Percentiles rank a stretch among this genome's conserved stretches.
These are phyloP conservation scores for Gryllus bimaculatus DNA, from an alignment of 1,140 invertebrate genomes.

Conservation along the genomic window DNA sequence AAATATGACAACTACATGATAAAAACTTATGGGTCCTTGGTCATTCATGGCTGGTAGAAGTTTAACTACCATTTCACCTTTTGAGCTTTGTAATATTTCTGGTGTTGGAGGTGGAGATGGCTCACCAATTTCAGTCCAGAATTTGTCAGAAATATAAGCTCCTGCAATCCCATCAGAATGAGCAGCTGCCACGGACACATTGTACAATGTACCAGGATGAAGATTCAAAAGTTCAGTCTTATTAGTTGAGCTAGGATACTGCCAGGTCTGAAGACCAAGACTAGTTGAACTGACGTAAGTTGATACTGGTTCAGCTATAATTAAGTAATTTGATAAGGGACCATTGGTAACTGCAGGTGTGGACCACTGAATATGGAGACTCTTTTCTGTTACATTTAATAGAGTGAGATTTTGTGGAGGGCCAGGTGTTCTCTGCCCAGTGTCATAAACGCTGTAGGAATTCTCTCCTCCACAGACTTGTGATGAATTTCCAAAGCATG, in stretches of 20 bases:
- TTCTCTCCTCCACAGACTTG: constrained; percentile 26
- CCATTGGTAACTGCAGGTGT: constrained; percentile 8
- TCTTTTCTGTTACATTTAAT: constrained; percentile 7
- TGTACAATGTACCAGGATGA: constrained; percentile 14
- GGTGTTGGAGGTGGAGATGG: constrained; percentile 55
- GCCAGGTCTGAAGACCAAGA: not conserved
- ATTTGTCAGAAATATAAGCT: constrained; percentile 6
- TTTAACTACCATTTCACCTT: constrained; percentile 48
- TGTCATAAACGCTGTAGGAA: constrained; percentile 29
- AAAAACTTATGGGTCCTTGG: constrained; percentile 60
- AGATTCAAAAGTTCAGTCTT: constrained; percentile 12
- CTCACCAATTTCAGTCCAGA: constrained; percentile 15
- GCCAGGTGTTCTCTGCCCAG: constrained; percentile 23
- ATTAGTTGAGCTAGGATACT: constrained; percentile 9
- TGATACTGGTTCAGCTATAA: not conserved
- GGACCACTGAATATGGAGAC: constrained; percentile 6
- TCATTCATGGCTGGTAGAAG: constrained; percentile 53
- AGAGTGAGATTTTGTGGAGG: constrained; percentile 3
- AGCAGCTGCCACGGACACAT: constrained; percentile 14
- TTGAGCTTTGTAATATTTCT: constrained; percentile 44
- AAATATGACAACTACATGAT: constrained; percentile 62
- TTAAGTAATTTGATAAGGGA: not conserved
- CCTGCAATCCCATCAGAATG: not conserved
- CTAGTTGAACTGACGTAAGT: not conserved
- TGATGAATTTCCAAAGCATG: constrained; percentile 22